Evolutionary conservation across 1,140 invertebrate genomes (phyloP).

Genomic region (Caerostris darwini): DNA sequence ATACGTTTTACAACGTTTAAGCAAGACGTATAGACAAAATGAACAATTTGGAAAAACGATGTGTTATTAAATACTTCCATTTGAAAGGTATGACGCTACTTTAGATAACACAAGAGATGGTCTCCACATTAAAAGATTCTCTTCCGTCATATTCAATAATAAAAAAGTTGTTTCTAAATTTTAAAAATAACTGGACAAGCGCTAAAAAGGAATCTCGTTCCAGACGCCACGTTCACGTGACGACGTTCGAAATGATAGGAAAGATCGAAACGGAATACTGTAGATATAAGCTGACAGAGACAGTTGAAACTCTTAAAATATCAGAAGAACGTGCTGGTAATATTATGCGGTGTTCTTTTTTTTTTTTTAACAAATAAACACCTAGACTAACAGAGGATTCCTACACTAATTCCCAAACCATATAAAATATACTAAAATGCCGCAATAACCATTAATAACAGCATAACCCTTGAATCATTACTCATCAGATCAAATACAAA

Average conservation of each 20-base stretch:
- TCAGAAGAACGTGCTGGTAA: background rate
- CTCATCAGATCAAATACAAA: no score
- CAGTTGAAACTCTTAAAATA: background rate
- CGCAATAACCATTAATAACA: no score
- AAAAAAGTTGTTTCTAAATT: background rate
- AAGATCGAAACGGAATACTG: conserved; percentile 11
- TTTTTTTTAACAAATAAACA: no score
- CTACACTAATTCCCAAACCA: no score
- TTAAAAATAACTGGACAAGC: conserved; percentile 33
- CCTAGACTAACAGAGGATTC: no score
- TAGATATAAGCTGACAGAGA: background rate
- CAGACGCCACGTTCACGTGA: background rate
- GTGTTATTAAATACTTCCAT: conserved; percentile 30
- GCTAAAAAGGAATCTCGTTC: background rate
- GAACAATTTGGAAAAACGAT: conserved; percentile 15
- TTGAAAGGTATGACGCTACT: background rate
- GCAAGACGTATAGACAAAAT: no score
- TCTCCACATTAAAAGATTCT: background rate
- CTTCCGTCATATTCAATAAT: background rate
- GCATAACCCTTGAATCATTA: no score
- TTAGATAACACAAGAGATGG: background rate
- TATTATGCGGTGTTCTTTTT: no score
- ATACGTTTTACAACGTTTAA: no score
- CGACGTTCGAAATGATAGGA: background rate
- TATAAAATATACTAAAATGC: no score